These are phyloP conservation scores for Thera britannica DNA, from an alignment of 2,888 invertebrate genomes.

Conservation along the genomic window DNA sequence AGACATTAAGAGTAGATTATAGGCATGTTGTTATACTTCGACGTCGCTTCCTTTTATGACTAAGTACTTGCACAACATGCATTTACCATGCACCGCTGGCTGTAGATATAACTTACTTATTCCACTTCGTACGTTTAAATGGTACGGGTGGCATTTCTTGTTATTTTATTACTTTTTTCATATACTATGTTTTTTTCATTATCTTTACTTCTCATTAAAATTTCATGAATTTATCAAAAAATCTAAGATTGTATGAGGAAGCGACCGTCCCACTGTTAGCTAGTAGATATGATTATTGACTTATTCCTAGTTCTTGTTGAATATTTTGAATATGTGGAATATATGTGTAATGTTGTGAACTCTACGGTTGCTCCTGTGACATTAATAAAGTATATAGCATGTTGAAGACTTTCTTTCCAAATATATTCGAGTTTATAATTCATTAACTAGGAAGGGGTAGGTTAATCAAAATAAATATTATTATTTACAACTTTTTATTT, in stretches of 20 bases:
- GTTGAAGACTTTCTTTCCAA: slow-evolving; percentile 60
- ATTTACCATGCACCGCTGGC: slow-evolving; percentile 8
- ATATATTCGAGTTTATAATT: neutral
- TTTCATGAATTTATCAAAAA: neutral
- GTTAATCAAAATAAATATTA: slow-evolving; percentile 39
- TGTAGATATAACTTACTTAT: neutral
- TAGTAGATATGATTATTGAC: slow-evolving; percentile 77
- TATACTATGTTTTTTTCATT: neutral
- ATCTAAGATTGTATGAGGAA: slow-evolving; percentile 48
- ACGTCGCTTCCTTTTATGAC: slow-evolving; percentile 59
- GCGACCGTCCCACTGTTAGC: slow-evolving; percentile 75
- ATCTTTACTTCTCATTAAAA: neutral
- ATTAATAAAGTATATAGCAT: slow-evolving; percentile 78
- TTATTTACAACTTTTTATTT: slow-evolving; percentile 77
- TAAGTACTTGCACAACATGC: slow-evolving; percentile 23
- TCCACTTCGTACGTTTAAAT: neutral
- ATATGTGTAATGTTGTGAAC: slow-evolving; percentile 79
- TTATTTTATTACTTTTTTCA: neutral
- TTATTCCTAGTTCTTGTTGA: slow-evolving; percentile 83
- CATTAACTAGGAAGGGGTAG: neutral
- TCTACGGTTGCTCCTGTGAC: slow-evolving; percentile 67
- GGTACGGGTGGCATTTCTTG: neutral
- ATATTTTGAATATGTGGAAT: slow-evolving; percentile 74
- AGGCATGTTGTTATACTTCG: slow-evolving; percentile 80
- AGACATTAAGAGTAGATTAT: slow-evolving; percentile 69